Evolutionary conservation across 2,888 invertebrate genomes (phyloP), one percentile per base, ranked within the genome.

Genomic region (Andrena trimmerana): DNA sequence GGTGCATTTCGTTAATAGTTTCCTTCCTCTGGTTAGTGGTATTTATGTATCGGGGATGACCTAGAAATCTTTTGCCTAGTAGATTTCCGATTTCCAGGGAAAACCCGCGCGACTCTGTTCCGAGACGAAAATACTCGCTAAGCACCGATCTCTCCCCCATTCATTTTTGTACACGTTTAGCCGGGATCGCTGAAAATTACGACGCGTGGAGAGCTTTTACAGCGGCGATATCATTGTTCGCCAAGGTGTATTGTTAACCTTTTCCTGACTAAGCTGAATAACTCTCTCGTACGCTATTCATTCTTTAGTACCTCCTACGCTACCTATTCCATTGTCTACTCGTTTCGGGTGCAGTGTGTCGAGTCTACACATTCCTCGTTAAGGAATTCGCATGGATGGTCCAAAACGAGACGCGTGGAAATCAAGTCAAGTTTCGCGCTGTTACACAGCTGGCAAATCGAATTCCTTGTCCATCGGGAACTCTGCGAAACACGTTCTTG

Each of bases 1-100:
- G 88, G 78, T 74, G 88, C 84, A 88, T 83, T 81, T 83, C 77
- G 66, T 78, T 86, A 79, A 88, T 81, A 86, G 77, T 75, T 86
- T 79, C 75, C 81, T 83, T 77, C 82, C 74, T 52, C 63, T 48
- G 68, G 71, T 63, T 73, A 60, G 42, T 67, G 29, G 42, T 63
- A 66, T 80, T 78, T 59, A 57, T 16, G 65, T 76, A 71, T 72
- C 65, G 50, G 31, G 63, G 69, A 71, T 69, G 70, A 67, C 62
- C 75, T 52, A 75, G 75, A 79, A 75, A 79, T 82, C 50, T 71
- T 62, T 60, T 71, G 60, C 27, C 20, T 7, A 20, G 24, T 54
- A 31, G 27, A 69, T 42, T 48, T 5, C 33, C 52, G 65, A 70
- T 27, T 70, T 24, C 24, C 13, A 27, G 29, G 5, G 27, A 67